Percentiles rank a stretch among this genome's conserved stretches.
These are phyloP conservation scores for Tympanuchus pallidicinctus DNA, from an alignment of 2,113 vertebrate genomes.

Conservation along the genomic window DNA sequence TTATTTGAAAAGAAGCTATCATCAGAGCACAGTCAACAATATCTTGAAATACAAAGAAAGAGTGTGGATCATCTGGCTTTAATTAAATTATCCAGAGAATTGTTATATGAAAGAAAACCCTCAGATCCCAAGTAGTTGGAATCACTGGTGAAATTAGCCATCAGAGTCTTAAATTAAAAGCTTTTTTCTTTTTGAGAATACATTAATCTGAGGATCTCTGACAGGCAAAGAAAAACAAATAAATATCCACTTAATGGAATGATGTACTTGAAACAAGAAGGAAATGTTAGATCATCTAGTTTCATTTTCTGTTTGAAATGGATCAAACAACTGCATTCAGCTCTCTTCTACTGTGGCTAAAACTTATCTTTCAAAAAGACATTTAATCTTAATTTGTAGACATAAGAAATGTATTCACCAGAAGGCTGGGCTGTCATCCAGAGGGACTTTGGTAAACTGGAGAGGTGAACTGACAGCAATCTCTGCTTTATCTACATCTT, in stretches of 20 bases:
- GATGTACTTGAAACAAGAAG: not conserved
- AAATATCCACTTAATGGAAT: not conserved
- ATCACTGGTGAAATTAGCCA: not conserved
- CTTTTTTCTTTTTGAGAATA: not conserved
- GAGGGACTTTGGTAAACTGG: not conserved
- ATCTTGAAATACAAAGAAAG: not conserved
- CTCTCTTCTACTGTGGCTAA: not conserved
- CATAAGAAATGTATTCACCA: not conserved
- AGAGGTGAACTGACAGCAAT: not conserved
- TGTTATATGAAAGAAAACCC: not conserved
- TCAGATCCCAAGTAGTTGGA: not conserved
- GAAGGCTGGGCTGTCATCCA: not conserved
- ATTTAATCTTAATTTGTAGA: not conserved
- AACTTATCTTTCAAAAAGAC: not conserved
- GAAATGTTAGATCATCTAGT: not conserved
- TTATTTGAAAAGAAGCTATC: not conserved
- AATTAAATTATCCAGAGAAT: not conserved
- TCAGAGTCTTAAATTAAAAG: not conserved
- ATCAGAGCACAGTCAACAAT: not conserved
- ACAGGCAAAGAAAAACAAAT: not conserved
- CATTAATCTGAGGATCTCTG: not conserved
- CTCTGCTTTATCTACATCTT: not conserved
- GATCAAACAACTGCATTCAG: not conserved
- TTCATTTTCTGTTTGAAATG: not conserved
- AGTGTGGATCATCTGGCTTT: not conserved